Conservation (phyloP, 2,797 vertebrate species). For the Alca torda region DNA sequence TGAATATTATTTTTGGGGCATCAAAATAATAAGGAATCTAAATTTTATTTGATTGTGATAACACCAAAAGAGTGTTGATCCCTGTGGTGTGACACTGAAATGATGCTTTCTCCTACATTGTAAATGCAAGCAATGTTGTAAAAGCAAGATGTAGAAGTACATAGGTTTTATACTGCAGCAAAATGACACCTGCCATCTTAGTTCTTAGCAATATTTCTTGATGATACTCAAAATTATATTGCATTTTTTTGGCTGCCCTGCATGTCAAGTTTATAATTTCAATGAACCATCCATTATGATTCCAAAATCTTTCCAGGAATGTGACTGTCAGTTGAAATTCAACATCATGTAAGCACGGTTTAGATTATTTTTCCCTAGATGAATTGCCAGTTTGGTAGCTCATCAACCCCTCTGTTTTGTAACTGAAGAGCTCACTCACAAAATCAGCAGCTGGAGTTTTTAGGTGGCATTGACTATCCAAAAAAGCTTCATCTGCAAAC, state of each 20-base stretch:
- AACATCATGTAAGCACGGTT: neutral
- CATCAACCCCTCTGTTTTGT: neutral
- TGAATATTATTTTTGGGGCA: neutral
- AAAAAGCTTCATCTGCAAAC: neutral
- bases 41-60: neutral
- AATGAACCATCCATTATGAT: neutral
- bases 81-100: neutral
- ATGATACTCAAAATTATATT: neutral
- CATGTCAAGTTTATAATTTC: neutral
- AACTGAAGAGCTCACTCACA: neutral
- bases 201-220: neutral
- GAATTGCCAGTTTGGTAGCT: neutral
- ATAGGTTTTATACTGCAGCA: neutral
- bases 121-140: neutral
- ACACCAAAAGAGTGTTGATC: neutral
- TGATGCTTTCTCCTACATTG: neutral
- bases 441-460: neutral
- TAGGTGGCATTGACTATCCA: neutral
- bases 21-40: neutral
- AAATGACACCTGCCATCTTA: neutral
- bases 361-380: neutral
- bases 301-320: neutral
- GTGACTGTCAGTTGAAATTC: neutral
- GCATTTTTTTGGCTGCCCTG: neutral
- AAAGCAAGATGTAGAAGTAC: neutral